A percentile compares a stretch with the other conserved stretches of the same genome.
phyloP scores from a whole-genome alignment of 2,113 vertebrate genomes.

The Chelonoidis abingdonii region DNA sequence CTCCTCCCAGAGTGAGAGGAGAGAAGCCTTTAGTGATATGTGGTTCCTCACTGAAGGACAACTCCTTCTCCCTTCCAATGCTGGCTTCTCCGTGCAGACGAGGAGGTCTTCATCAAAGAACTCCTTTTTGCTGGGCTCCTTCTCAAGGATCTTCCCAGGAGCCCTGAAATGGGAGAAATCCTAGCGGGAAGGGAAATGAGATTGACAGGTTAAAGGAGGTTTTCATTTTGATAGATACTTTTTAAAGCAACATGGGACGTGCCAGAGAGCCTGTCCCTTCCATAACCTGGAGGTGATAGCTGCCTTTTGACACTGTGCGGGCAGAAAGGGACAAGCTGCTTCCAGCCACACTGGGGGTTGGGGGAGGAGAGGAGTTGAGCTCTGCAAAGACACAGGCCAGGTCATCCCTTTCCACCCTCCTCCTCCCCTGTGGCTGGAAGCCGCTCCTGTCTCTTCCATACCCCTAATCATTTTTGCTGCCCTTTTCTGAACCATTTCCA shows the following conservation, averaged over 20 bases:
- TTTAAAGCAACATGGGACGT: neutral
- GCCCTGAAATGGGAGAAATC: conserved; percentile 26
- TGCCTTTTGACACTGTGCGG: too few species aligned
- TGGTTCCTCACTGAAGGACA: neutral
- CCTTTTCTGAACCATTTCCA: too few species aligned
- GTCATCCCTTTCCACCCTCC: too few species aligned
- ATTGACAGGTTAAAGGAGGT: neutral
- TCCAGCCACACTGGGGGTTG: too few species aligned
- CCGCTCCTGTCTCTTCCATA: too few species aligned
- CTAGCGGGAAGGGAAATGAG: conserved; percentile 3
- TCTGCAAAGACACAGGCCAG: too few species aligned
- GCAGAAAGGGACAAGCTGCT: too few species aligned
- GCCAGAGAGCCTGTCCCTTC: neutral
- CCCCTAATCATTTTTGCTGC: too few species aligned
- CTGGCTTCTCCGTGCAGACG: neutral
- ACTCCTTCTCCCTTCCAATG: neutral
- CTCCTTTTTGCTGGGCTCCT: neutral
- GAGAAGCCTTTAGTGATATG: neutral
- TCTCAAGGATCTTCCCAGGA: neutral
- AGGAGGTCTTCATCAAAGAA: neutral
- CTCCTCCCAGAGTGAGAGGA: neutral
- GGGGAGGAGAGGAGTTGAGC: too few species aligned
- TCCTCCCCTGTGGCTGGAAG: too few species aligned
- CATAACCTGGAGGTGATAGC: too few species aligned
- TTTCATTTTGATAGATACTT: neutral